Conservation (phyloP, 2,888 invertebrate species). For the Drosophila subquinaria region DNA sequence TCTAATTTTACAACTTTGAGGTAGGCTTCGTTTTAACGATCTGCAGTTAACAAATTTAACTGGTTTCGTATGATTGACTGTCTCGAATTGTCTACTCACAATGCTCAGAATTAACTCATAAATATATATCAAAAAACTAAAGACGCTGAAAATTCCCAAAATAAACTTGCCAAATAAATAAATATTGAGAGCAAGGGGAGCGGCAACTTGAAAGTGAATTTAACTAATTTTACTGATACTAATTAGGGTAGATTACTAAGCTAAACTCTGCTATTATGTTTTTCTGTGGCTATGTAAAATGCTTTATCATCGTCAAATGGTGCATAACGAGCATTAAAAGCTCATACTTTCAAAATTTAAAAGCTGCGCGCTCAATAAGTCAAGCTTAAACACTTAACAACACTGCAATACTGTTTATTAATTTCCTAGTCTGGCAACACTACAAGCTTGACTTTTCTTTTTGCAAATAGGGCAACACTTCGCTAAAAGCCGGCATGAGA, state of each 20-base stretch:
- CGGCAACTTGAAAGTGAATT: slow-evolving; percentile 37
- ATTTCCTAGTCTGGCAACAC: slow-evolving; percentile 2
- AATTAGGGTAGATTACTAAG: slow-evolving; percentile 40
- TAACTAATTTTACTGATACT: slow-evolving; percentile 34
- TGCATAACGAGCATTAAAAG: slow-evolving; percentile 1
- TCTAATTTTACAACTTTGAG: slow-evolving; percentile 4
- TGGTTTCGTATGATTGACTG: slow-evolving; percentile 22
- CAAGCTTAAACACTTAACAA: background rate
- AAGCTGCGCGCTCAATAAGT: slow-evolving; percentile 34
- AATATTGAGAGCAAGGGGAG: slow-evolving; percentile 20
- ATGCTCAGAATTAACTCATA: slow-evolving; percentile 29
- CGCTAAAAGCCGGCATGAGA: background rate
- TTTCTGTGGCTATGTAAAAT: slow-evolving; percentile 15
- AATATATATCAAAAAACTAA: slow-evolving; percentile 1
- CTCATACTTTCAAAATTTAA: slow-evolving; percentile 12
- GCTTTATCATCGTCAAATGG: slow-evolving; percentile 9
- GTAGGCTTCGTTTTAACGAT: slow-evolving; percentile 29
- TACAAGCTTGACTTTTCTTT: background rate
- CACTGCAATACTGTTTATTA: slow-evolving; percentile 1
- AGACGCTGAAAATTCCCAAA: background rate
- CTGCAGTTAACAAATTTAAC: slow-evolving; percentile 15
- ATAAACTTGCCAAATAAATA: slow-evolving; percentile 25
- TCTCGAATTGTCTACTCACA: background rate
- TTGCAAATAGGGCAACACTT: background rate
- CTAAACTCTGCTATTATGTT: slow-evolving; percentile 22